Percentiles rank a stretch among this genome's conserved stretches.
These are phyloP conservation scores for Cryptocephalus primarius DNA, from an alignment of 2,888 invertebrate genomes.

Conservation along the genomic window DNA sequence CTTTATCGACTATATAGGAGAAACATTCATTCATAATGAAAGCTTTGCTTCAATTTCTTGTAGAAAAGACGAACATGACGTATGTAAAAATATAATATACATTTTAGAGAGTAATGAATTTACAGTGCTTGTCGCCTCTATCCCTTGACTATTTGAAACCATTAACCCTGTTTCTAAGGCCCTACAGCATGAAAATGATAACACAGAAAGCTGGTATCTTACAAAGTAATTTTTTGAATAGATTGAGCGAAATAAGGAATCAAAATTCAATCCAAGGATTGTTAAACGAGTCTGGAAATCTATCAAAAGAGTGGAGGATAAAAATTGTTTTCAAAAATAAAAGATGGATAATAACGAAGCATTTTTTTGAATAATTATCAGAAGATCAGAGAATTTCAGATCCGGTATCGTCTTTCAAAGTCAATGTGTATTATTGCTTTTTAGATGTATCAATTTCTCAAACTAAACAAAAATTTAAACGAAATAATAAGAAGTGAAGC, in stretches of 20 bases:
- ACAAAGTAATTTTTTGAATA: slow-evolving; percentile 14
- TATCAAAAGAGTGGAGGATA: neutral
- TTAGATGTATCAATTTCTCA: neutral
- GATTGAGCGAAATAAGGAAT: slow-evolving; percentile 10
- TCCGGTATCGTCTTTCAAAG: neutral
- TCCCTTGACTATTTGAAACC: slow-evolving; percentile 23
- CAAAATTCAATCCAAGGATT: slow-evolving; percentile 6
- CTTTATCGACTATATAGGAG: neutral
- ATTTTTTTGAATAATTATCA: neutral
- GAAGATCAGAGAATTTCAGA: neutral
- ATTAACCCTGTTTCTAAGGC: slow-evolving; percentile 20
- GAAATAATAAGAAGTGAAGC: neutral
- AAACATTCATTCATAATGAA: slow-evolving; percentile 2
- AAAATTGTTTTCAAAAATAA: neutral
- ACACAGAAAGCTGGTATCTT: slow-evolving; percentile 14
- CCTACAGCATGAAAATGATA: slow-evolving; percentile 12
- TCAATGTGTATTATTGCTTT: neutral
- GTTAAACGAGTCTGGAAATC: slow-evolving; percentile 1
- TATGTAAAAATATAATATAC: slow-evolving; percentile 8
- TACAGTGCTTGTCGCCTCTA: slow-evolving; percentile 19
- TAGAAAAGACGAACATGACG: slow-evolving; percentile 1
- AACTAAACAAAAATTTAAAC: neutral
- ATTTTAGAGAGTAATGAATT: slow-evolving; percentile 14
- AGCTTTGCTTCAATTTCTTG: slow-evolving; percentile 1
- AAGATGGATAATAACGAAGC: neutral